Evolutionary conservation across 2,888 invertebrate genomes (phyloP), one percentile per base, ranked within the genome.

Genomic region (Acronicta leporina): DNA sequence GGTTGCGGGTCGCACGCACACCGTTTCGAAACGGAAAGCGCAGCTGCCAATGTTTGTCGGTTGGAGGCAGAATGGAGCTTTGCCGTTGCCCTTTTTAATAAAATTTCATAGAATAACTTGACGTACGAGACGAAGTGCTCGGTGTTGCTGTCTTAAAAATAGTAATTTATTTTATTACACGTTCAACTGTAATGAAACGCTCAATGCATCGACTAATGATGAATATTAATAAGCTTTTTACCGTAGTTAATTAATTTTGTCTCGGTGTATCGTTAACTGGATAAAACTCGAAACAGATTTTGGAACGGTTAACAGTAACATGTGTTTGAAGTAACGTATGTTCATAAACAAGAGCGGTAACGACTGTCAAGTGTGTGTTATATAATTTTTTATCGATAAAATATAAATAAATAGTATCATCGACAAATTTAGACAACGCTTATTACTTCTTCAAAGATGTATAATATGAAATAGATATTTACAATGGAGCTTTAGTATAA

Each of bases 1-100:
- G 59, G 47, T 59, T 27, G 59, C 64, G 49, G 74, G 75, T 81
- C 77, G 64, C 77, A 78, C 82, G 73, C 76, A 77, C 73, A 69
- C 69, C 66, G 72, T 78, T 63, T 74, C 74, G 68, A 73, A 86
- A 84, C 86, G 86, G 83, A 83, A 81, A 83, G 75, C 81, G 80
- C 87, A 87, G 85, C 87, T 87, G 87, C 80, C 82, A 74, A 59
- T 68, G 73, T 76, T 77, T 73, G 77, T 72, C 76, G 63, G 77
- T 77, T 75, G 66, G 56, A 63, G 66, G 66, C 62, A 71, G 66
- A 67, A 73, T 43, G 69, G 62, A 69, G 68, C 75, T 68, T 80
- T 77, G 76, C 71, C 73, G 76, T 78, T 84, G 84, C 85, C 85
- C 85, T 86, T 86, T 82, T 85, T 80, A 85, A 85, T 81, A 80